Evolutionary conservation across 2,797 vertebrate genomes (phyloP).

Genomic region (Halcyon badia): DNA sequence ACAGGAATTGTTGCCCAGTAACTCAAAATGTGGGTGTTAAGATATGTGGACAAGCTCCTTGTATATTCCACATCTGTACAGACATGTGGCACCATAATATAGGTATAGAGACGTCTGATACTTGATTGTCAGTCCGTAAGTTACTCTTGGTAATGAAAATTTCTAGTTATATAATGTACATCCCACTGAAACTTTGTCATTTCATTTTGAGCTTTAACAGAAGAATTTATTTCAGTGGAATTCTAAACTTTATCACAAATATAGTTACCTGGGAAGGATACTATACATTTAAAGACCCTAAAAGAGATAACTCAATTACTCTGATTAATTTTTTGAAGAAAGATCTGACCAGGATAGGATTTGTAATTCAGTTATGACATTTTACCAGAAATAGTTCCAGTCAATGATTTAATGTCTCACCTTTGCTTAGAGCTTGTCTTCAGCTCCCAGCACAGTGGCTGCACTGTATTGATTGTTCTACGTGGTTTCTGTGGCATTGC

Average conservation of each 20-base stretch:
- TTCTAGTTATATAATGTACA: not conserved
- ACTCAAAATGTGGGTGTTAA: not conserved
- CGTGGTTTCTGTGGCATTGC: slow-evolving; percentile 23
- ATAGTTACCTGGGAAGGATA: not conserved
- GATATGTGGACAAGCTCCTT: not conserved
- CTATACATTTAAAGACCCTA: not conserved
- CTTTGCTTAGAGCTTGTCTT: not conserved
- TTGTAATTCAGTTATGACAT: slow-evolving; percentile 32
- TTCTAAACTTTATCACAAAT: not conserved
- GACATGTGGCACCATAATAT: not conserved
- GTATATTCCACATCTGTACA: not conserved
- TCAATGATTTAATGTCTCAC: slow-evolving; percentile 31
- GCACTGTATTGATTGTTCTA: slow-evolving; percentile 37
- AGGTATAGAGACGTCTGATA: not conserved
- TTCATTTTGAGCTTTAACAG: not conserved
- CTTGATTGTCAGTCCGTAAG: not conserved
- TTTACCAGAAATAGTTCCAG: slow-evolving; percentile 42
- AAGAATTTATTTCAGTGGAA: not conserved
- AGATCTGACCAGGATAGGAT: slow-evolving; percentile 22
- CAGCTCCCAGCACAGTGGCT: not conserved
- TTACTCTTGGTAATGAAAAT: not conserved
- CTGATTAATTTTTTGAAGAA: slow-evolving; percentile 25
- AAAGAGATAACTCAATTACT: not conserved
- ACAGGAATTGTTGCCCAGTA: not conserved
- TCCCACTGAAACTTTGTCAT: not conserved